Conservation (phyloP, 2,113 vertebrate genomes). For the Lampris incognitus region DNA sequence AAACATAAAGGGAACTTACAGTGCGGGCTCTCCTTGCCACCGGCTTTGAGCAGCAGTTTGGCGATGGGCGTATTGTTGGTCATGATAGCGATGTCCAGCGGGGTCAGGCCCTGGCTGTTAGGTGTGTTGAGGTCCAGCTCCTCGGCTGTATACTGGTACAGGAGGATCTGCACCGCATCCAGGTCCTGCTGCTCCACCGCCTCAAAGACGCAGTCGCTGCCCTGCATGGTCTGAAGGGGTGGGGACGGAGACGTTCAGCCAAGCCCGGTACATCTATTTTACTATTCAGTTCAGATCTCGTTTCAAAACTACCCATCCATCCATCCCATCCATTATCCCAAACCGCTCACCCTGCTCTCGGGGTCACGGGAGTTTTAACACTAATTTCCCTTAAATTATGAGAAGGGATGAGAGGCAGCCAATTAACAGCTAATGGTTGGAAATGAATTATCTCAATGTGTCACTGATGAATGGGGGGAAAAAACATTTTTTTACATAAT, state of each 20-base stretch:
- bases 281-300: too few relatives aligned
- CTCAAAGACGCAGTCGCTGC: constrained; percentile 92
- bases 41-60: constrained; percentile 89
- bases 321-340: too few relatives aligned
- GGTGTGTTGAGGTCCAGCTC: constrained; percentile 97
- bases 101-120: constrained; percentile 92
- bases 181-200: constrained; percentile 96
- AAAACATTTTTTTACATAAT: too few relatives aligned
- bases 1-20: constrained; percentile 85
- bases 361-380: too few relatives aligned
- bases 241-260: background rate
- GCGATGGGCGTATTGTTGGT: constrained; percentile 95
- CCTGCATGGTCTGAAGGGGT: constrained; percentile 87
- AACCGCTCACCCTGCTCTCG: too few relatives aligned
- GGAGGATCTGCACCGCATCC: constrained; percentile 91
- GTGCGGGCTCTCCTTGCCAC: constrained; percentile 93
- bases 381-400: too few relatives aligned
- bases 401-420: too few relatives aligned
- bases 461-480: too few relatives aligned
- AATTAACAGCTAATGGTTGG: too few relatives aligned
- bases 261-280: too few relatives aligned
- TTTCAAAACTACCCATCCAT: too few relatives aligned
- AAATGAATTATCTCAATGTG: too few relatives aligned
- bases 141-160: constrained; percentile 89
- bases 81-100: constrained; percentile 94